phyloP scores from a whole-genome alignment of 2,888 invertebrate species.

The Athalia cordata region DNA sequence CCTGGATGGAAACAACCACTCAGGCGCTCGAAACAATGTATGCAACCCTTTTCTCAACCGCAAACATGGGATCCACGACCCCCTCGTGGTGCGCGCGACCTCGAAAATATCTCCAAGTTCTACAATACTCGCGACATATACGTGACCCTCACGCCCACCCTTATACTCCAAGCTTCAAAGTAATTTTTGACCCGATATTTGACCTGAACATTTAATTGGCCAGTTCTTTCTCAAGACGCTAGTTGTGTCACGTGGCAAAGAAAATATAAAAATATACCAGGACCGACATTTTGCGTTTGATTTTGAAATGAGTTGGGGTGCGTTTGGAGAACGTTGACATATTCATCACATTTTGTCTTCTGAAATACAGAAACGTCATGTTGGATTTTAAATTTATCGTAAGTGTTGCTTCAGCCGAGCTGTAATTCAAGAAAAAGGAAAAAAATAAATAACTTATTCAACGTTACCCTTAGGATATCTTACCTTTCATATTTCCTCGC shows the following conservation, averaged over 20 bases:
- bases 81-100: slow-evolving; percentile 9
- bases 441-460: slow-evolving; percentile 32
- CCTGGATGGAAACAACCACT: slow-evolving; percentile 43
- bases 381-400: slow-evolving; percentile 52
- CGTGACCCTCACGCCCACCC: neutral
- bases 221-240: neutral
- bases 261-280: neutral
- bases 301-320: slow-evolving; percentile 59
- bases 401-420: slow-evolving; percentile 3
- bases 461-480: slow-evolving; percentile 8
- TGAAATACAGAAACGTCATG: slow-evolving; percentile 50
- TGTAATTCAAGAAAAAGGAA: neutral
- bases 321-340: slow-evolving; percentile 53
- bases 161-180: neutral
- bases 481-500: no score
- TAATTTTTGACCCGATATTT: slow-evolving; percentile 5
- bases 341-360: slow-evolving; percentile 53
- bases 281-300: slow-evolving; percentile 51
- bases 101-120: neutral
- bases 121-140: neutral
- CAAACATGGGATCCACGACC: slow-evolving; percentile 31
- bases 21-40: slow-evolving; percentile 34
- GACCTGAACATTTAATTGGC: slow-evolving; percentile 9
- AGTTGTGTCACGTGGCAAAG: neutral
- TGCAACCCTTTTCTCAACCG: slow-evolving; percentile 39